Percentiles rank a stretch among this genome's conserved stretches.
Evolutionary conservation across 2,888 invertebrate genomes (phyloP).

Genomic region (Pristionchus japonicus): DNA sequence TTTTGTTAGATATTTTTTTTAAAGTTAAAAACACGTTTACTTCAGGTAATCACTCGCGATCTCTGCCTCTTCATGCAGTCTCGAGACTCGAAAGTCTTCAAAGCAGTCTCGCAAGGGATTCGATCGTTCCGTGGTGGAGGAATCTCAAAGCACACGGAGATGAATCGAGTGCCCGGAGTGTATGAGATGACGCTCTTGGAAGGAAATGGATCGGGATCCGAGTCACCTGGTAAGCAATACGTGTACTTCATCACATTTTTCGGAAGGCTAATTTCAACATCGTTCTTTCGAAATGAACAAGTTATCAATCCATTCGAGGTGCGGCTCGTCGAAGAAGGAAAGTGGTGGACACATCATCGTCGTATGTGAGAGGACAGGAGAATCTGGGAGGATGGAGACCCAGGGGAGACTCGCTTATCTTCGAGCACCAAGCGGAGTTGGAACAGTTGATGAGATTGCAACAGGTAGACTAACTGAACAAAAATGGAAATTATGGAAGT

Average conservation of each 20-base stretch:
- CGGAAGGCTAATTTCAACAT: not conserved
- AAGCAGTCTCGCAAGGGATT: slow-evolving; percentile 70
- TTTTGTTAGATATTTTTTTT: not conserved
- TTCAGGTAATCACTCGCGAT: slow-evolving; percentile 88
- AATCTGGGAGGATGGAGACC: slow-evolving; percentile 98
- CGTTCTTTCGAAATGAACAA: not conserved
- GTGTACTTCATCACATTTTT: not conserved
- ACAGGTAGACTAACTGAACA: slow-evolving; percentile 84
- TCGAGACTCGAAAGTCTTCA: slow-evolving; percentile 82
- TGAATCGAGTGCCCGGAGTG: slow-evolving; percentile 95
- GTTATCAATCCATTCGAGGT: slow-evolving; percentile 79
- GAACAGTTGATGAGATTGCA: slow-evolving; percentile 96
- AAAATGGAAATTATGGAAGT: not conserved
- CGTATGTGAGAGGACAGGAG: slow-evolving; percentile 98
- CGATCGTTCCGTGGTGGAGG: slow-evolving; percentile 70
- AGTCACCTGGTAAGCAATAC: slow-evolving; percentile 86
- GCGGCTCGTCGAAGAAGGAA: slow-evolving; percentile 93
- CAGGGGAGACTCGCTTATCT: slow-evolving; percentile 95
- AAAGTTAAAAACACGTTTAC: not conserved
- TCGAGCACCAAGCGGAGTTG: slow-evolving; percentile 99
- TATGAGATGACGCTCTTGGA: slow-evolving; percentile 95
- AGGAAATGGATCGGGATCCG: slow-evolving; percentile 95
- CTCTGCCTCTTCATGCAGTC: slow-evolving; percentile 96
- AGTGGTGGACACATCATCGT: slow-evolving; percentile 96
- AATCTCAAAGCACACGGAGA: slow-evolving; percentile 82